A percentile compares a stretch with the other conserved stretches of the same genome.
Evolutionary conservation across 2,797 vertebrate species (phyloP).

Genomic region (Halcyon badia): DNA sequence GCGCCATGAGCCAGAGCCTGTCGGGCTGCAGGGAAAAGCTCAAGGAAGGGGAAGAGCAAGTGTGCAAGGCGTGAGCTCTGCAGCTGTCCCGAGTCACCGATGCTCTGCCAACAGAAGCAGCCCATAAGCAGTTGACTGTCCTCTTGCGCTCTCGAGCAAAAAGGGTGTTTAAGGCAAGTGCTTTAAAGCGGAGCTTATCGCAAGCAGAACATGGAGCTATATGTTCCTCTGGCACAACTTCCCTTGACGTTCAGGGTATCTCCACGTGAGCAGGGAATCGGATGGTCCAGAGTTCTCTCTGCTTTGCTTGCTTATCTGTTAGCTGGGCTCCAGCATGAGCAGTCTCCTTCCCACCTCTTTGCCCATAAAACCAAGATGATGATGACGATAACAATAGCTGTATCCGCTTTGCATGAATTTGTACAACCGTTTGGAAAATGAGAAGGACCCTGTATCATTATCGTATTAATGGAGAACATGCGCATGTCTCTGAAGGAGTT

Average conservation of each 20-base stretch:
- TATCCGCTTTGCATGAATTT: conserved; percentile 30
- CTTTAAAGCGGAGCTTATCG: conserved; percentile 40
- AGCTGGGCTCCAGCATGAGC: neutral
- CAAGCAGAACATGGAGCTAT: conserved; percentile 23
- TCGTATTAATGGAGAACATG: neutral
- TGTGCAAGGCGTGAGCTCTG: neutral
- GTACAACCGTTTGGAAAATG: neutral
- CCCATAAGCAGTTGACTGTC: neutral
- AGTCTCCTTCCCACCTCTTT: neutral
- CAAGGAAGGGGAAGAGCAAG: neutral
- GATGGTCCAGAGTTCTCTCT: neutral
- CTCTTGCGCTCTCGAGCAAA: neutral
- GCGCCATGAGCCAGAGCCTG: accelerated
- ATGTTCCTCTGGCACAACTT: conserved; percentile 18
- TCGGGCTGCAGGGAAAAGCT: neutral
- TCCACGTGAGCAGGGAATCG: neutral
- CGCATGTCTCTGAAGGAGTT: neutral
- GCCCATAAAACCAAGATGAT: neutral
- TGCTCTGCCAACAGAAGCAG: neutral
- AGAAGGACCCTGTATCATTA: neutral
- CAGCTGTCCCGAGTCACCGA: neutral
- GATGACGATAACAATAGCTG: neutral
- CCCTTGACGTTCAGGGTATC: neutral
- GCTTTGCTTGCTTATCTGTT: neutral
- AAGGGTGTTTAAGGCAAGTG: neutral